Percentiles rank a stretch among this genome's conserved stretches.
Conservation (phyloP, 2,888 invertebrate species). For the Melieria picta region DNA sequence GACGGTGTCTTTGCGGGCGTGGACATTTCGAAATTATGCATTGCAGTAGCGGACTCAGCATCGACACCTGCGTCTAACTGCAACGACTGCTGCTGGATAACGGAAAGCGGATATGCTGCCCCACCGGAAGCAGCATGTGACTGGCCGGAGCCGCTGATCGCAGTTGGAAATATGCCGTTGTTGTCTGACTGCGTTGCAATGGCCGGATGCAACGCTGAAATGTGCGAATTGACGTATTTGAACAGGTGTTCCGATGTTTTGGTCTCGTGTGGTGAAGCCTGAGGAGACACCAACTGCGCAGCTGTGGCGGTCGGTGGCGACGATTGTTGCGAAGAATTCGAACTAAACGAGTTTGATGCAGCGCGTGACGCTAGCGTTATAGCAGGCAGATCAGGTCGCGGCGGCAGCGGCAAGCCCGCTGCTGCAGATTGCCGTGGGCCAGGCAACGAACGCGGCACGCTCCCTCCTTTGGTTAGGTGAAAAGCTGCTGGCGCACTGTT, state of each 20-base stretch:
- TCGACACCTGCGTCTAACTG: not conserved
- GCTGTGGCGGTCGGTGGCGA: not conserved
- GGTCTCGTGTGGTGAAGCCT: not conserved
- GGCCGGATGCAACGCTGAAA: no score
- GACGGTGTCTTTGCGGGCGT: not conserved
- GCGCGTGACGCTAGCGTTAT: not conserved
- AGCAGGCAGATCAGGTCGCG: no score
- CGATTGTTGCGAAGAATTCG: not conserved
- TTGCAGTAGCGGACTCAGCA: not conserved
- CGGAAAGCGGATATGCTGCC: not conserved
- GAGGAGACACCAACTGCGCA: not conserved
- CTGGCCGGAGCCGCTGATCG: not conserved
- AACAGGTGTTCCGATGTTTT: no score
- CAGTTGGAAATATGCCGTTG: not conserved
- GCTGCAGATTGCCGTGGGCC: no score
- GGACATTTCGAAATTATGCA: not conserved
- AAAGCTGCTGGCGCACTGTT: no score
- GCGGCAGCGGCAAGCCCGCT: no score
- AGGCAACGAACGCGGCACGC: no score
- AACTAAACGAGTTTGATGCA: not conserved
- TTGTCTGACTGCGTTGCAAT: not conserved
- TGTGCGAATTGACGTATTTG: no score
- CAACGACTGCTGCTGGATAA: not conserved
- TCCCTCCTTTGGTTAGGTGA: no score
- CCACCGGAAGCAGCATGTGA: not conserved